phyloP scores from a whole-genome alignment of 2,113 vertebrate genomes.

The Pelecanoides urinatrix region DNA sequence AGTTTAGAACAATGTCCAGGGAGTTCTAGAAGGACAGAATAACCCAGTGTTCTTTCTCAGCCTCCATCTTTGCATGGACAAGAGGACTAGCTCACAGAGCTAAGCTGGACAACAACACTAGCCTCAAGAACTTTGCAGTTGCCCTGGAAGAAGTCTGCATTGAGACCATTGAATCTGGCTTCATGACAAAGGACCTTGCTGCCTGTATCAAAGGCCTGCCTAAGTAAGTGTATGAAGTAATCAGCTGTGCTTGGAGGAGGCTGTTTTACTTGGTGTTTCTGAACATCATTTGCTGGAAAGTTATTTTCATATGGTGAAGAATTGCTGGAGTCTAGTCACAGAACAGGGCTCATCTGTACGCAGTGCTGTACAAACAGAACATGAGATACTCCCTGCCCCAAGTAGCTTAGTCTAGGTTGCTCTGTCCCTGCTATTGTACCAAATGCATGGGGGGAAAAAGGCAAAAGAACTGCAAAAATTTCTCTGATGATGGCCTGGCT shows the following conservation, averaged over 20 bases:
- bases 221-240: constrained; percentile 79
- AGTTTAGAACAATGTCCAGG: background rate
- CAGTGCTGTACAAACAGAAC: background rate
- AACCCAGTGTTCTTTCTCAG: constrained; percentile 62
- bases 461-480: background rate
- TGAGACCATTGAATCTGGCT: constrained; percentile 95
- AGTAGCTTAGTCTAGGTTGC: background rate
- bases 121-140: constrained; percentile 83
- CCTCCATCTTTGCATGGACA: constrained; percentile 98
- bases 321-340: background rate
- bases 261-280: background rate
- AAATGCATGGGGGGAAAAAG: background rate
- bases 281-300: background rate
- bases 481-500: background rate
- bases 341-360: background rate
- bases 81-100: constrained; percentile 92
- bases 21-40: background rate
- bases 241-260: background rate
- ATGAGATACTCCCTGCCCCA: background rate
- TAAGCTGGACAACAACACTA: constrained; percentile 87
- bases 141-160: constrained; percentile 92
- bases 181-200: constrained; percentile 98
- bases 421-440: background rate
- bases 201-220: constrained; percentile 95
- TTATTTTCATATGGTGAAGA: background rate